Evolutionary conservation across 2,888 invertebrate genomes (phyloP), one percentile per base, ranked within the genome.

Genomic region (Megalurothrips usitatus): DNA sequence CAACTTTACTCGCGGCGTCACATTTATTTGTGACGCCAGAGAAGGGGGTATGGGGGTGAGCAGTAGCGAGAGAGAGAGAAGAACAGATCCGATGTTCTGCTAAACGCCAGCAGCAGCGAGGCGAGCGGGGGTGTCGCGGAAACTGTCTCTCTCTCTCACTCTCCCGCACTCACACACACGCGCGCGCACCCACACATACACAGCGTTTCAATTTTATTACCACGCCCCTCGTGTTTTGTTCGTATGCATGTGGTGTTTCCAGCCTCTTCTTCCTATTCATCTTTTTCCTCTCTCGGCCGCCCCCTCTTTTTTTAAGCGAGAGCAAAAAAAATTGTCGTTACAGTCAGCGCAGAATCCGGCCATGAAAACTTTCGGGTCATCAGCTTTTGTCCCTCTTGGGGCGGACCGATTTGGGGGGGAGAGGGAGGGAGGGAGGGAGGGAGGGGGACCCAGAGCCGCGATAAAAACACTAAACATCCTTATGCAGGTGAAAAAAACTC

Each of bases 181-280:
- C 34, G 6, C 34, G 6, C 34, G 6, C 34, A 43, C 34, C 2
- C 34, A 43, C 34, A 43, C 34, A 43, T 6, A 43, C 34, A 43
- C 34, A 75, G 23, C 68, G 68, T 75, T 75, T 75, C 68, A 75
- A 75, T 75, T 75, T 75, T 75, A 75, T 75, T 75, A 75, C 68
- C 12, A 75, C 68, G 68, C 8, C 68, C 23, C 68, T 75, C 11
- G 23, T 26, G 68, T 12, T 26, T 0, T 23, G 68, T 75, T n/a
- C 12, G 68, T 75, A 26, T 75, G 63, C n/a, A n/a, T 63, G 63
- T 63, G 63, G 63, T 63, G 63, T 63, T 14, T 63, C 14, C 34
- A 43, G 6, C 34, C 34, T 43, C 34, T 43, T 43, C 34, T 43
- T n/a, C n/a, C 9, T 63, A 23, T 63, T 14, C 2, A n/a, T 63